A percentile compares a stretch with the other conserved stretches of the same genome.
These are phyloP conservation scores for Alviniconcha strummeri DNA, from an alignment of 2,888 invertebrate species.

Conservation along the genomic window DNA sequence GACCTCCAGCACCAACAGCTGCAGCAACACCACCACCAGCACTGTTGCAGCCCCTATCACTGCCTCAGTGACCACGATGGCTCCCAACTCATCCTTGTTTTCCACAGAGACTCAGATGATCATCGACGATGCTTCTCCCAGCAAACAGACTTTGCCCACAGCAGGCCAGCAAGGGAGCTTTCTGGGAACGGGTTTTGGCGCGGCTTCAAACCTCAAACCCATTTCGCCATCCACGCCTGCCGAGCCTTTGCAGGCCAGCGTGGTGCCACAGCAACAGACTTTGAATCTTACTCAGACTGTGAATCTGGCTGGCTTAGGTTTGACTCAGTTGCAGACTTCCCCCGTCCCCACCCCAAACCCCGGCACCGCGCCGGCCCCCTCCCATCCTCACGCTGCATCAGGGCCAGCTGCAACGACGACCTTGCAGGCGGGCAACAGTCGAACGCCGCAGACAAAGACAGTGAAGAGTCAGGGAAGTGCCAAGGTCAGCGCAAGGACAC, in stretches of 20 bases:
- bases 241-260: neutral
- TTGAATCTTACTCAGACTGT: conserved; percentile 11
- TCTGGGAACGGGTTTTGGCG: neutral
- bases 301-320: conserved; percentile 4
- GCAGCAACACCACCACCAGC: conserved; percentile 40
- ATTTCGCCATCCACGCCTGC: neutral
- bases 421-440: neutral
- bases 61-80: conserved; percentile 24
- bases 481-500: neutral
- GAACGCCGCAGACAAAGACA: neutral
- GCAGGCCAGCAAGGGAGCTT: neutral
- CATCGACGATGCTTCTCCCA: neutral
- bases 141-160: conserved; percentile 10
- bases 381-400: neutral
- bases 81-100: conserved; percentile 23
- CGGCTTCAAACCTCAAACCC: neutral
- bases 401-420: neutral
- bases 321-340: neutral
- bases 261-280: conserved; percentile 16
- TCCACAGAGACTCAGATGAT: conserved; percentile 15
- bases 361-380: neutral
- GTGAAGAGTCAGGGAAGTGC: neutral
- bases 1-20: conserved; percentile 30
- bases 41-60: conserved; percentile 34
- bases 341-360: neutral